A percentile compares a stretch with the other conserved stretches of the same genome.
phyloP scores from a whole-genome alignment of 2,113 vertebrate species.

The Callocephalon fimbriatum region DNA sequence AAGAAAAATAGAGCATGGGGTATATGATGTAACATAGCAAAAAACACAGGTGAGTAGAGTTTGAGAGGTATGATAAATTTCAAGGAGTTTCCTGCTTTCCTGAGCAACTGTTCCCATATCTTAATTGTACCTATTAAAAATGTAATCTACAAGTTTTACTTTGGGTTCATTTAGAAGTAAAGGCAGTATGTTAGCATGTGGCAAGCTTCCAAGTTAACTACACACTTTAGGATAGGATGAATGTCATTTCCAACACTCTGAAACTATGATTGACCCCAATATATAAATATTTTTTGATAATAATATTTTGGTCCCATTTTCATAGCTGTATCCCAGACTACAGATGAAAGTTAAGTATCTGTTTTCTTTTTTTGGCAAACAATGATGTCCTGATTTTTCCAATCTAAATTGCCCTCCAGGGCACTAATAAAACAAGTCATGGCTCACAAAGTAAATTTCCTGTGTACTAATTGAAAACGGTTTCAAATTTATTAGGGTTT shows the following conservation, averaged over 20 bases:
- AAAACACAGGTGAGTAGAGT: neutral
- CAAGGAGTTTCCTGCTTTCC: neutral
- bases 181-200: neutral
- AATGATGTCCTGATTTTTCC: constrained; percentile 60
- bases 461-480: constrained; percentile 67
- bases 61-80: neutral
- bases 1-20: neutral
- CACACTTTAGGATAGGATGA: neutral
- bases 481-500: constrained; percentile 63
- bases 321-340: neutral
- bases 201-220: constrained; percentile 5
- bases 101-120: neutral
- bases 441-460: constrained; percentile 71
- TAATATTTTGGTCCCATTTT: constrained; percentile 50
- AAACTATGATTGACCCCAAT: constrained; percentile 43
- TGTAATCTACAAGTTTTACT: neutral
- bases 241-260: constrained; percentile 9
- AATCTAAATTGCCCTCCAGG: constrained; percentile 57
- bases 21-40: neutral
- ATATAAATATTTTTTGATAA: constrained; percentile 39
- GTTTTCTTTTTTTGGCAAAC: constrained; percentile 59
- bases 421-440: constrained; percentile 63
- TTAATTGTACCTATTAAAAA: neutral
- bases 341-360: constrained; percentile 49
- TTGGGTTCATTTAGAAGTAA: neutral